These are phyloP conservation scores for Hypercompe scribonia DNA, from an alignment of 2,888 invertebrate genomes.

Conservation along the genomic window DNA sequence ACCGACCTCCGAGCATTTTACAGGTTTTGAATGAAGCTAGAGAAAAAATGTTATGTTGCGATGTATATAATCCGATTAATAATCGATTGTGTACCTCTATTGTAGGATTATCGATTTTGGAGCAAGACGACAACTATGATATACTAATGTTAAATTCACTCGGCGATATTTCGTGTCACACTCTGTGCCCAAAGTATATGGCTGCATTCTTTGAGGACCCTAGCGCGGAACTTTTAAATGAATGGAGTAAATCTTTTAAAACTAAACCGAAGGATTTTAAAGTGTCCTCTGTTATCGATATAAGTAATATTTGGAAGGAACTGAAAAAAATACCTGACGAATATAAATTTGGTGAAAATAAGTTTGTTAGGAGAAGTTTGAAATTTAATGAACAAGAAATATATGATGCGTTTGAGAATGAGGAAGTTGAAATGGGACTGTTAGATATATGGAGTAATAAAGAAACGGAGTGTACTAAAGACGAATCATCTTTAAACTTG, in stretches of 20 bases:
- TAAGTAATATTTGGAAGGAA: constrained; percentile 65
- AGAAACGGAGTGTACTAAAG: constrained; percentile 32
- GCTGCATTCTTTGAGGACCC: constrained; percentile 68
- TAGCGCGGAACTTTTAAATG: constrained; percentile 62
- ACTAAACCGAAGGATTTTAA: constrained; percentile 59
- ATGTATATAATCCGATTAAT: constrained; percentile 69
- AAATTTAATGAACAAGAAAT: constrained; percentile 71
- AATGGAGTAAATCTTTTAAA: constrained; percentile 70
- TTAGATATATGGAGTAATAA: constrained; percentile 70
- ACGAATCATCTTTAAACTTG: constrained; percentile 44
- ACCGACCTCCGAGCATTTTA: constrained; percentile 72
- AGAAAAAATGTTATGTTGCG: constrained; percentile 65
- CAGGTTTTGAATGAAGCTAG: constrained; percentile 67
- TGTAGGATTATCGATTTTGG: constrained; percentile 66
- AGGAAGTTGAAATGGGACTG: constrained; percentile 70
- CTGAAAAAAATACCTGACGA: constrained; percentile 67
- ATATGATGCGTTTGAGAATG: constrained; percentile 65
- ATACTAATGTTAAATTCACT: constrained; percentile 75
- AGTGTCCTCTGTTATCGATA: constrained; percentile 65
- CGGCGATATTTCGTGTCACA: constrained; percentile 76
- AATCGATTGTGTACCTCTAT: constrained; percentile 68
- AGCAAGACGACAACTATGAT: constrained; percentile 66
- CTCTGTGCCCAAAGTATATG: constrained; percentile 69
- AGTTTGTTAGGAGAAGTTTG: constrained; percentile 31
- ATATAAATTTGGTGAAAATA: constrained; percentile 56